phyloP scores from a whole-genome alignment of 2,888 invertebrate genomes.

The Himalopsyche japonica region DNA sequence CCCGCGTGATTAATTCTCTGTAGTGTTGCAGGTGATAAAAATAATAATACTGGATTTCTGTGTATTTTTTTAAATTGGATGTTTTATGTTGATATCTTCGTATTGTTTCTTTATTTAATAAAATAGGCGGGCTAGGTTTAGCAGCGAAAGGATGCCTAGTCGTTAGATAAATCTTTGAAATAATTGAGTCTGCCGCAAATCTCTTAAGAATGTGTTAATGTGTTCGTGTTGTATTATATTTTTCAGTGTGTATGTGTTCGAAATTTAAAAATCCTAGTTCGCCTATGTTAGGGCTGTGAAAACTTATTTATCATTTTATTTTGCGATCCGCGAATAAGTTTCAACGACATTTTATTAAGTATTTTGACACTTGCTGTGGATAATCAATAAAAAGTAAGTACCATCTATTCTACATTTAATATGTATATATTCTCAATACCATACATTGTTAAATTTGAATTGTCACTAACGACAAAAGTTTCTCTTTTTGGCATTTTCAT shows the following conservation, averaged over 20 bases:
- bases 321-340: neutral
- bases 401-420: neutral
- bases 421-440: too few species aligned
- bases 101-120: neutral
- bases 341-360: neutral
- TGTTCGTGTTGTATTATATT: neutral
- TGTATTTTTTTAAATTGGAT: neutral
- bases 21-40: neutral
- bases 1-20: neutral
- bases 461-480: too few species aligned
- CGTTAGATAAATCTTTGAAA: neutral
- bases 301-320: neutral
- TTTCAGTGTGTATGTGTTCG: neutral
- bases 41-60: neutral
- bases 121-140: neutral
- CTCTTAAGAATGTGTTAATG: neutral
- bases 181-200: neutral
- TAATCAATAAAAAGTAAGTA: neutral
- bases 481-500: too few species aligned
- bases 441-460: too few species aligned
- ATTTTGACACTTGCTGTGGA: neutral
- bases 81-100: neutral
- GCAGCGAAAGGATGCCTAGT: neutral
- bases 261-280: neutral
- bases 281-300: neutral